Conservation (phyloP, 2,888 invertebrate genomes). For the Oxystoma pomonae region DNA sequence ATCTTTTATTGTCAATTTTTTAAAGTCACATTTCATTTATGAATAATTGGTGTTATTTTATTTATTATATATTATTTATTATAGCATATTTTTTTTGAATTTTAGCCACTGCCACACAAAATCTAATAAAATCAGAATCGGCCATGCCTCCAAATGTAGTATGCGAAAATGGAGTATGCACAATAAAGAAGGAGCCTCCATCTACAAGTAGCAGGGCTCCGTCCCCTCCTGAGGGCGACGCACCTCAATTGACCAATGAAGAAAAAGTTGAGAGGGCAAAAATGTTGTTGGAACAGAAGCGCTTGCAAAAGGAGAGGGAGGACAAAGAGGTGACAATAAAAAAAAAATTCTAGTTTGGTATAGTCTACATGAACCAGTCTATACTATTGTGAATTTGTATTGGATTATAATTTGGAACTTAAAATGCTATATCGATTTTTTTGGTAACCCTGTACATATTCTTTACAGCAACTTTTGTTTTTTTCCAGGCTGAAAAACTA, state of each 20-base stretch:
- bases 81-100: not conserved
- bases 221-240: conserved; percentile 17
- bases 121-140: conserved; percentile 32
- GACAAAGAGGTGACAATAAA: conserved; percentile 72
- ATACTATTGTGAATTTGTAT: too few relatives aligned
- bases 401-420: conserved; percentile 1
- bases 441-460: not conserved
- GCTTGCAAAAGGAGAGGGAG: conserved; percentile 59
- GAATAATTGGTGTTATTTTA: not conserved
- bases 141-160: conserved; percentile 44
- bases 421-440: not conserved
- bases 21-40: not conserved
- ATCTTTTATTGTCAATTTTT: too few relatives aligned
- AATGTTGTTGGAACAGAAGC: conserved; percentile 62
- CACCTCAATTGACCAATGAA: conserved; percentile 42
- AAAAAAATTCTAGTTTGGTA: too few relatives aligned
- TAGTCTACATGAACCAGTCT: too few relatives aligned
- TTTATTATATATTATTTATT: not conserved
- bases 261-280: conserved; percentile 63
- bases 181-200: conserved; percentile 11
- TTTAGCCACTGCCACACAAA: conserved; percentile 28
- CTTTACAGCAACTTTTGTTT: conserved; percentile 7
- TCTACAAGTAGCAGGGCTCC: conserved; percentile 13
- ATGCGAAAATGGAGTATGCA: conserved; percentile 53
- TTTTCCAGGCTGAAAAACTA: conserved; percentile 37